A percentile compares a stretch with the other conserved stretches of the same genome.
These are phyloP conservation scores for Melanophora roralis DNA, from an alignment of 2,888 invertebrate species.

Conservation along the genomic window DNA sequence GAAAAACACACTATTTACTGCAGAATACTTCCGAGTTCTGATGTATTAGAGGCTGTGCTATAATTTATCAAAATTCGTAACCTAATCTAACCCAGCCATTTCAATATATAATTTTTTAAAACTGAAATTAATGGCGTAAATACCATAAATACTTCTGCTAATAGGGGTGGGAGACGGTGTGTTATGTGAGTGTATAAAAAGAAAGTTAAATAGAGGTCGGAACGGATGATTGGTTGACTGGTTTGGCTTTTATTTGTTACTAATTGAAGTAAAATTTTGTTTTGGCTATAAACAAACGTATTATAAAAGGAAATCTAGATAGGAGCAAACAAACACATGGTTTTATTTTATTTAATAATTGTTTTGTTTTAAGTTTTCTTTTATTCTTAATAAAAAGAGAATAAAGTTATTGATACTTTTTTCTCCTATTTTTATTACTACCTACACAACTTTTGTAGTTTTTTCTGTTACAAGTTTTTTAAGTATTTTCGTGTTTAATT, in stretches of 20 bases:
- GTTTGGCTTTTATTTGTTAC: constrained; percentile 9
- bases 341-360: constrained; percentile 3
- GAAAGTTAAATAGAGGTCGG: constrained; percentile 60
- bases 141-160: background rate
- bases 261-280: constrained; percentile 20
- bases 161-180: background rate
- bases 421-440: background rate
- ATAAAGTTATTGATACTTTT: background rate
- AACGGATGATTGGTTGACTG: constrained; percentile 54
- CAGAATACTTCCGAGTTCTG: too few species aligned
- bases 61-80: too few species aligned
- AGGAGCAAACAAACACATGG: constrained; percentile 49
- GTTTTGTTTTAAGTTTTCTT: background rate
- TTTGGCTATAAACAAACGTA: constrained; percentile 15
- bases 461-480: background rate
- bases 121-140: too few species aligned
- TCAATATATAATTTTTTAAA: too few species aligned
- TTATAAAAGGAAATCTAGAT: constrained; percentile 16
- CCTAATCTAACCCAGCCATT: too few species aligned
- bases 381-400: background rate
- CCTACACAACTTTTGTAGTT: background rate
- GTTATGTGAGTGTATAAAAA: constrained; percentile 29
- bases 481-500: too few species aligned
- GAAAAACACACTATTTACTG: too few species aligned
- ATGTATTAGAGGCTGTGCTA: too few species aligned